A percentile compares a stretch with the other conserved stretches of the same genome.
phyloP scores from a whole-genome alignment of 1,140 invertebrate species.

The Battus philenor region DNA sequence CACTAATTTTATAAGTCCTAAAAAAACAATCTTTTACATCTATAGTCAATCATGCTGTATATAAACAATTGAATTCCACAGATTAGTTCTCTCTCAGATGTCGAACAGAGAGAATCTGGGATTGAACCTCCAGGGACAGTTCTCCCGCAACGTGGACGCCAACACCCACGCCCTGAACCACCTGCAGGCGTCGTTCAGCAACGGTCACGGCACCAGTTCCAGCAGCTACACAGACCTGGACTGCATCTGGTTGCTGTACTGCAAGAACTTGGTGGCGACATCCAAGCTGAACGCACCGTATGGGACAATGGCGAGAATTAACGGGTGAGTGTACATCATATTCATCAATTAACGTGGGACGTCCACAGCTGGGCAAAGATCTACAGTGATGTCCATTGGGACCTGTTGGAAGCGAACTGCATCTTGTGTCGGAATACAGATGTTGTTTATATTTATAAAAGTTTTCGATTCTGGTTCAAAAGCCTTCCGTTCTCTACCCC shows the following conservation, averaged over 20 bases:
- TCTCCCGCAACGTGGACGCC: constrained; percentile 46
- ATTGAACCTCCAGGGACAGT: constrained; percentile 38
- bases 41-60: too few relatives aligned
- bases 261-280: constrained; percentile 77
- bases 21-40: too few relatives aligned
- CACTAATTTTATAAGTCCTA: too few relatives aligned
- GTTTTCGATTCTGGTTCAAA: neutral
- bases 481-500: neutral
- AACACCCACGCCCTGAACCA: constrained; percentile 50
- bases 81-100: constrained; percentile 44
- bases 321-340: constrained; percentile 68
- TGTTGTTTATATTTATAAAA: neutral
- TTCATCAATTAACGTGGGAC: neutral
- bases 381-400: too few relatives aligned
- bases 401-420: too few relatives aligned
- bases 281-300: constrained; percentile 75
- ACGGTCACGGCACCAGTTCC: constrained; percentile 29
- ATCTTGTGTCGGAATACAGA: too few relatives aligned
- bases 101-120: constrained; percentile 38
- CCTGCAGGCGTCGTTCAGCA: constrained; percentile 42
- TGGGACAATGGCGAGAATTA: constrained; percentile 78
- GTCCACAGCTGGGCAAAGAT: neutral
- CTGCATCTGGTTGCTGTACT: constrained; percentile 80
- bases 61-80: too few relatives aligned
- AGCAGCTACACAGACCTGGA: constrained; percentile 65